Percentiles rank a stretch among this genome's conserved stretches.
phyloP scores from a whole-genome alignment of 2,888 invertebrate species.

The Tenodera sinensis region DNA sequence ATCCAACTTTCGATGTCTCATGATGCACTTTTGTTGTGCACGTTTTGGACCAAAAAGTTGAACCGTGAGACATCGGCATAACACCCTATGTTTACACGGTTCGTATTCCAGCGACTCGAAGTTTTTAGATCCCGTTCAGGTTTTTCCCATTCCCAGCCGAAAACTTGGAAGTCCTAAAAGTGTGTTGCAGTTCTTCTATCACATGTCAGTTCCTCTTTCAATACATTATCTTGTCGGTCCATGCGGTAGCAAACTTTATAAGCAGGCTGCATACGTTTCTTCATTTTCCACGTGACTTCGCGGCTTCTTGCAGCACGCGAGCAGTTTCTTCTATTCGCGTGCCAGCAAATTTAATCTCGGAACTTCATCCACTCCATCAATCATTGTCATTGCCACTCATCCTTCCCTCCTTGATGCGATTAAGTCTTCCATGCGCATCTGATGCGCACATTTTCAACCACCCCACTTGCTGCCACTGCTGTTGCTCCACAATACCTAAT shows the following conservation, averaged over 20 bases:
- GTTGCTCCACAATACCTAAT: too few relatives aligned
- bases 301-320: not conserved
- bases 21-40: too few relatives aligned
- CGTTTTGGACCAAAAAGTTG: too few relatives aligned
- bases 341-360: constrained; percentile 13
- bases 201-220: not conserved
- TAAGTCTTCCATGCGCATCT: not conserved
- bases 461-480: too few relatives aligned
- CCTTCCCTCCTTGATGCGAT: not conserved
- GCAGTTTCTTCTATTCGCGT: not conserved
- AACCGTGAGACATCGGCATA: too few relatives aligned
- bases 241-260: not conserved
- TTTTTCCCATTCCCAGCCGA: too few relatives aligned
- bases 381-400: constrained; percentile 12
- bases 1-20: too few relatives aligned
- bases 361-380: constrained; percentile 7
- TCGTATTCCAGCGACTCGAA: too few relatives aligned
- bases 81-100: too few relatives aligned
- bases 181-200: not conserved
- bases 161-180: not conserved
- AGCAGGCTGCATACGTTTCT: not conserved
- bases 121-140: too few relatives aligned
- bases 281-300: not conserved
- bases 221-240: not conserved
- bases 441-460: not conserved